phyloP scores from a whole-genome alignment of 2,888 invertebrate genomes.

The Cecidostiba fungosa region DNA sequence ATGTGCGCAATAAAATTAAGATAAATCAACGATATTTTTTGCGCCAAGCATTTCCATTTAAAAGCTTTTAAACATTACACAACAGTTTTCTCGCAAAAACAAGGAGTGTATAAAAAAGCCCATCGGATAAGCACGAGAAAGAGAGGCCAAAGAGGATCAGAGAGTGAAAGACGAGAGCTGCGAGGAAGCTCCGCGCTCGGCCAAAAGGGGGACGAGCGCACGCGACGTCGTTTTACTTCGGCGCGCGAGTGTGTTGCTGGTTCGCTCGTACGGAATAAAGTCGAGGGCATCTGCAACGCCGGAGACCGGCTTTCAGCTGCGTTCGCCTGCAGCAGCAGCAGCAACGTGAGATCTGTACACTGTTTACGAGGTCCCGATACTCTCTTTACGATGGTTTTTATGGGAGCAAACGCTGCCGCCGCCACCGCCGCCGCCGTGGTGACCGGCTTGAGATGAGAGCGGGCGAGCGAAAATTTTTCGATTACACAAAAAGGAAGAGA shows the following conservation, averaged over 20 bases:
- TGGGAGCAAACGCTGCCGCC: neutral
- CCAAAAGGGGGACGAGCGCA: conserved; percentile 15
- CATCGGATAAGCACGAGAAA: conserved; percentile 18
- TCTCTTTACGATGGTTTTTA: conserved; percentile 41
- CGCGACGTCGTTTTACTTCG: conserved; percentile 42
- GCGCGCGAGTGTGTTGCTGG: neutral
- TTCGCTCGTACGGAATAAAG: neutral
- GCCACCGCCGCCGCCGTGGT: neutral
- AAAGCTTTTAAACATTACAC: neutral
- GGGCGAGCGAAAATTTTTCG: conserved; percentile 39
- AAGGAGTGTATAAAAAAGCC: neutral
- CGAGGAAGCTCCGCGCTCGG: conserved; percentile 66
- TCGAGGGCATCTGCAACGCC: neutral
- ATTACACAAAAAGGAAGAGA: neutral
- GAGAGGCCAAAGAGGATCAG: conserved; percentile 50
- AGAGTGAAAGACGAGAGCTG: conserved; percentile 50
- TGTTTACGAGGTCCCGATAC: conserved; percentile 40
- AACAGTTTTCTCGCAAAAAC: neutral
- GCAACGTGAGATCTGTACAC: neutral
- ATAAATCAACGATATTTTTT: neutral
- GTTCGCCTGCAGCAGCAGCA: neutral
- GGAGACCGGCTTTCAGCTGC: conserved; percentile 6
- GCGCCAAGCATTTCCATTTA: neutral
- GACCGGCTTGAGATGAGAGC: neutral
- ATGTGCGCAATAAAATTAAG: neutral